phyloP scores from a whole-genome alignment of 2,888 invertebrate species.

The Lasioglossum villosulum region DNA sequence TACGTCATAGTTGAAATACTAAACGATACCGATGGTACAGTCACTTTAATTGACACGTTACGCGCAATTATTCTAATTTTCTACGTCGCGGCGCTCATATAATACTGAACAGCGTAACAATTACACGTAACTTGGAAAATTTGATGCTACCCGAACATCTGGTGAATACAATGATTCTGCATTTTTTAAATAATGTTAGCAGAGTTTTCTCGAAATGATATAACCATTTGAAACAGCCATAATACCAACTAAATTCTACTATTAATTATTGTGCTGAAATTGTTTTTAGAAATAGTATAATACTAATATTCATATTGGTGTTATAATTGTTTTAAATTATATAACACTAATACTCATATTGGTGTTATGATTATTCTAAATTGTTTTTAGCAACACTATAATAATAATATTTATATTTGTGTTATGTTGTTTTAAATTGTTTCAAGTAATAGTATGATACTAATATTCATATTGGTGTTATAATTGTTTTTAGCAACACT shows the following conservation, averaged over 20 bases:
- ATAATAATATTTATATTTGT: too few species aligned
- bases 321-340: neutral
- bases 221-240: neutral
- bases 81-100: slow-evolving; percentile 18
- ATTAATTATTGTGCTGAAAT: too few species aligned
- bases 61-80: slow-evolving; percentile 51
- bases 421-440: too few species aligned
- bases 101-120: slow-evolving; percentile 5
- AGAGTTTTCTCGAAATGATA: neutral
- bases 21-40: slow-evolving; percentile 14
- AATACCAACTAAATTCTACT: neutral
- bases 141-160: slow-evolving; percentile 25
- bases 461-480: too few species aligned
- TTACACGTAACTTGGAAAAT: slow-evolving; percentile 4
- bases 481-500: too few species aligned
- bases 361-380: too few species aligned
- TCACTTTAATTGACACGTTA: slow-evolving; percentile 55
- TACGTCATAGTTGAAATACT: slow-evolving; percentile 55
- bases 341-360: too few species aligned
- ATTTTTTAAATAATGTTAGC: neutral
- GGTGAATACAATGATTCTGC: slow-evolving; percentile 9
- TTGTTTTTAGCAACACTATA: too few species aligned
- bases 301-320: neutral
- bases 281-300: neutral
- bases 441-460: too few species aligned